Evolutionary conservation across 2,113 vertebrate species (phyloP).

Genomic region (Plecturocebus donacophilus): DNA sequence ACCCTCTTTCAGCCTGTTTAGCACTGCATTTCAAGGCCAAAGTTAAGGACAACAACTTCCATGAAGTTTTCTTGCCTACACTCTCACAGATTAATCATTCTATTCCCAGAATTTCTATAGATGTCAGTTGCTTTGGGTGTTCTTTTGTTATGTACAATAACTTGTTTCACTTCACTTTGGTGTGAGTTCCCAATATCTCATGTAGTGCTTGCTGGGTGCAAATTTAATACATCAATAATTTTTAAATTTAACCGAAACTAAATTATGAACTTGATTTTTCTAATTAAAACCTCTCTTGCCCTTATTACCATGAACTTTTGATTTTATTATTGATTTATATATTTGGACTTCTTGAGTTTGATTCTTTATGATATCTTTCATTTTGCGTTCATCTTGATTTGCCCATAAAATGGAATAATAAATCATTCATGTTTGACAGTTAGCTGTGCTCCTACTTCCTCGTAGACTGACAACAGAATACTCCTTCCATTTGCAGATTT

Average conservation of each 20-base stretch:
- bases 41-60: background rate
- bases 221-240: background rate
- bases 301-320: background rate
- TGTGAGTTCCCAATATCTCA: constrained; percentile 10
- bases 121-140: background rate
- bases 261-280: background rate
- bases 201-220: background rate
- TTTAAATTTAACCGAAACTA: background rate
- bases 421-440: background rate
- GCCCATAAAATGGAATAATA: background rate
- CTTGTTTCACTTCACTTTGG: background rate
- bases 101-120: background rate
- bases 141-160: background rate
- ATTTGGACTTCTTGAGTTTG: background rate
- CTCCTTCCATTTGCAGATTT: background rate
- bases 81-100: background rate
- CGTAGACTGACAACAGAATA: background rate
- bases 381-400: constrained; percentile 9
- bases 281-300: background rate
- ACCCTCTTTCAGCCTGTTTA: background rate
- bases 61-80: background rate
- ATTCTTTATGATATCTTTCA: background rate
- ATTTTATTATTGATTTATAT: constrained; percentile 15
- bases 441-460: background rate
- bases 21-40: background rate